Evolutionary conservation across 2,797 vertebrate genomes (phyloP), one percentile per base, ranked within the genome.

Genomic region (Basileuterus tristriatus): DNA sequence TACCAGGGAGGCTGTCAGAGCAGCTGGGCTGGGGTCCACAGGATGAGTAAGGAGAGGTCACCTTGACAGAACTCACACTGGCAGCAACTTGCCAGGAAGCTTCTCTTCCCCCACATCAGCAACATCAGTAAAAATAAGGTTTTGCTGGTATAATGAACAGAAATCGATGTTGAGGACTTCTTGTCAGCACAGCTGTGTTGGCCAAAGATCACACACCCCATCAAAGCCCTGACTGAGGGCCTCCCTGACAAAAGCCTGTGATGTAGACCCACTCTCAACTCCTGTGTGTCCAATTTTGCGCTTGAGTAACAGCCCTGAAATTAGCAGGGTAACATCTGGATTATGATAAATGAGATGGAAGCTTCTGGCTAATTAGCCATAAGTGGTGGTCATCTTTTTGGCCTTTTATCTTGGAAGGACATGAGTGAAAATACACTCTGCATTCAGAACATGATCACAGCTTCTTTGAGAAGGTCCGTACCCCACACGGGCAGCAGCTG

Each of bases 111-210:
- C 52, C 32, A 27, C 4, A 1, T 37, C 68, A 71, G 50, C 62
- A 85, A 20, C 19, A 87, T 50, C 44, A 43, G 50, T 41, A 72
- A 88, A 78, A 93, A 20, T 44, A 86, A 82, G 12, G 65, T 12
- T 94, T 81, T 88, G 36, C 55, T 65, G 53, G 32, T 72, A 15
- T n/a, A 95, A 69, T 0, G 9, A 80, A 67, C 50, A 89, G 78
- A 91, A 91, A 64, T 52, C 4, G 2, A 37, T 8, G n/a, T 34
- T 55, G 74, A 71, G 52, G 70, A 79, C 50, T 63, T 83, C 59
- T 87, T 62, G 75, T 95, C 89, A 91, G 94, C 77, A 76, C 95
- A 96, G 94, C 86, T 95, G 96, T 67, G 74, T 8, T 96, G 96
- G 95, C 90, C 74, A 63, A 83, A 90, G 91, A 96, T 95, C 96